Evolutionary conservation across 2,113 vertebrate genomes (phyloP).

Genomic region (Antechinus stuartii): DNA sequence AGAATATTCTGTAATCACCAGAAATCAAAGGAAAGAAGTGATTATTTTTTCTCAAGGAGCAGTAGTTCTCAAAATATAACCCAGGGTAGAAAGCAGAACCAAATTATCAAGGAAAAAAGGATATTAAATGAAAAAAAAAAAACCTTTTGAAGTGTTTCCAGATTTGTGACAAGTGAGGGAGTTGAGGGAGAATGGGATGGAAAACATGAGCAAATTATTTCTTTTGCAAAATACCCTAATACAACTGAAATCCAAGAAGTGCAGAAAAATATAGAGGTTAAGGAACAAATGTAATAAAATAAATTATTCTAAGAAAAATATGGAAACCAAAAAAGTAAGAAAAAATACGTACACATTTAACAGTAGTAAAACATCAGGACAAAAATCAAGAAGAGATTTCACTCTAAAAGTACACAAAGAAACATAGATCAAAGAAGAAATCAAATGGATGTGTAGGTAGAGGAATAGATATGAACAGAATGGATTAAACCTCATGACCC

Average conservation of each 20-base stretch:
- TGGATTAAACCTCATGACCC: neutral
- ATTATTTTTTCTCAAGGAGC: neutral
- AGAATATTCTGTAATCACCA: neutral
- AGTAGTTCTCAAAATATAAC: neutral
- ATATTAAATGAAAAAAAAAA: neutral
- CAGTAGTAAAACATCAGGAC: neutral
- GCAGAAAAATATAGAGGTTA: neutral
- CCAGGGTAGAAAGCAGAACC: neutral
- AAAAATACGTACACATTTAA: neutral
- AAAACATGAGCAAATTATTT: neutral
- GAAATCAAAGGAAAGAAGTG: neutral
- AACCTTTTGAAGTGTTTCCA: neutral
- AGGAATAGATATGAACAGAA: neutral
- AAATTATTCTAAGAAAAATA: neutral
- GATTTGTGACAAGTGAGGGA: rapidly evolving
- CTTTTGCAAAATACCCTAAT: neutral
- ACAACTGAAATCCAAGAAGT: neutral
- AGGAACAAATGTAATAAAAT: neutral
- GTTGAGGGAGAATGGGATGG: too few relatives aligned
- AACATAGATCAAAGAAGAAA: neutral
- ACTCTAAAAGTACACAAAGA: neutral
- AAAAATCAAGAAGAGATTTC: neutral
- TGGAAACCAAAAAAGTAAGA: neutral
- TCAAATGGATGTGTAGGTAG: neutral
- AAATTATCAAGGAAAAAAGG: neutral